Percentiles rank a stretch among this genome's conserved stretches.
Evolutionary conservation across 2,113 vertebrate species (phyloP).

Genomic region (Pogonocichla stellata): DNA sequence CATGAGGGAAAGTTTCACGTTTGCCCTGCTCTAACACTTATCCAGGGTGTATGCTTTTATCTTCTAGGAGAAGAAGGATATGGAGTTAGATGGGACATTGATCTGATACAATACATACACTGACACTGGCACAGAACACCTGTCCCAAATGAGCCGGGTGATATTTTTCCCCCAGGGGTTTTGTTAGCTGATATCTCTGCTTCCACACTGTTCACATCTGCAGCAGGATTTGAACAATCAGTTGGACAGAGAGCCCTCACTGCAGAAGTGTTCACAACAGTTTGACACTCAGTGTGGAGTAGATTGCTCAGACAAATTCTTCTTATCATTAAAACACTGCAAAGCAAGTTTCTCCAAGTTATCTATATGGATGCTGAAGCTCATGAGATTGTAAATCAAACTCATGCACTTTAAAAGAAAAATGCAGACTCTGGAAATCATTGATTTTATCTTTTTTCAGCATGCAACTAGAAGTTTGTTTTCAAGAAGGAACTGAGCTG

Average conservation of each 20-base stretch:
- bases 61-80: background rate
- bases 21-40: background rate
- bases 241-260: background rate
- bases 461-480: background rate
- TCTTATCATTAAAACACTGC: background rate
- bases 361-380: background rate
- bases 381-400: background rate
- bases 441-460: background rate
- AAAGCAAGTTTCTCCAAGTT: background rate
- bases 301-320: background rate
- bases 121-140: background rate
- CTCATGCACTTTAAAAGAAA: background rate
- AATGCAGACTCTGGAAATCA: background rate
- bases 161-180: background rate
- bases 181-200: background rate
- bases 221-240: background rate
- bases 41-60: fast-evolving
- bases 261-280: background rate
- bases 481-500: background rate
- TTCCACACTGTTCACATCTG: background rate
- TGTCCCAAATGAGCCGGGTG: background rate
- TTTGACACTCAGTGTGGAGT: background rate
- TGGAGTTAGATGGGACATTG: background rate
- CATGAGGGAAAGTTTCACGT: background rate
- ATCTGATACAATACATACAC: background rate